phyloP scores from a whole-genome alignment of 37 sponge, comb jelly and placozoan genomes.

The Hexactinellida sp. region DNA sequence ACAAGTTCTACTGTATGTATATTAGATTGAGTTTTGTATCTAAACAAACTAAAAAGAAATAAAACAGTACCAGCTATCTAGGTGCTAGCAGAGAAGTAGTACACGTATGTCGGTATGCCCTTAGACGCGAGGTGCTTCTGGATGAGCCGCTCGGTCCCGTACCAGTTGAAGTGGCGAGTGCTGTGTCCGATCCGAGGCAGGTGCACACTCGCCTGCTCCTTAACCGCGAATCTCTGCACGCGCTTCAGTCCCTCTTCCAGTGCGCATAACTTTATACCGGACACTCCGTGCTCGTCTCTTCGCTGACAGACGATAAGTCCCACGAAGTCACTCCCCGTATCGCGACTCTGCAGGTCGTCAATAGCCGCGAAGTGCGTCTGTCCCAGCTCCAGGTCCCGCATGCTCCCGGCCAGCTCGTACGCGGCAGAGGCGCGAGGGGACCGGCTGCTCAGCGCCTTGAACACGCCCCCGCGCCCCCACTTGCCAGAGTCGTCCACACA shows the following conservation, averaged over 20 bases:
- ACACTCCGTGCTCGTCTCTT: conserved; percentile 29
- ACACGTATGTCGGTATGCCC: conserved; percentile 54
- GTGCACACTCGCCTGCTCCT: conserved; percentile 56
- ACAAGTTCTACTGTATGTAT: too few species aligned
- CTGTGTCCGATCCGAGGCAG: conserved; percentile 62
- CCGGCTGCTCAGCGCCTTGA: conserved; percentile 51
- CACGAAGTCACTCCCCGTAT: conserved; percentile 40
- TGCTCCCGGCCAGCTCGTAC: conserved; percentile 50
- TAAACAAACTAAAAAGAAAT: background rate
- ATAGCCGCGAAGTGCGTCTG: conserved; percentile 53
- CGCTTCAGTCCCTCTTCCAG: conserved; percentile 43
- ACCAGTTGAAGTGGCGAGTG: conserved; percentile 75
- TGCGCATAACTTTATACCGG: conserved; percentile 56
- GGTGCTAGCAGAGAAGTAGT: conserved; percentile 15
- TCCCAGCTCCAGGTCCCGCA: conserved; percentile 58
- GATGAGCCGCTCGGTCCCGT: conserved; percentile 64
- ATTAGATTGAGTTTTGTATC: background rate
- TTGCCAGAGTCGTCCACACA: conserved; percentile 67
- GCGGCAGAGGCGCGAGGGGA: conserved; percentile 33
- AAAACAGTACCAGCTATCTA: background rate
- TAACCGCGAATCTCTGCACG: conserved; percentile 30
- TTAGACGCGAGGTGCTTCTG: conserved; percentile 48
- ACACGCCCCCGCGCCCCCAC: conserved; percentile 74
- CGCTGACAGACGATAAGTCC: conserved; percentile 58
- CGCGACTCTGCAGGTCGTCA: conserved; percentile 52